phyloP scores from a whole-genome alignment of 2,888 invertebrate species.

The Amblyjoppa fuscipennis region DNA sequence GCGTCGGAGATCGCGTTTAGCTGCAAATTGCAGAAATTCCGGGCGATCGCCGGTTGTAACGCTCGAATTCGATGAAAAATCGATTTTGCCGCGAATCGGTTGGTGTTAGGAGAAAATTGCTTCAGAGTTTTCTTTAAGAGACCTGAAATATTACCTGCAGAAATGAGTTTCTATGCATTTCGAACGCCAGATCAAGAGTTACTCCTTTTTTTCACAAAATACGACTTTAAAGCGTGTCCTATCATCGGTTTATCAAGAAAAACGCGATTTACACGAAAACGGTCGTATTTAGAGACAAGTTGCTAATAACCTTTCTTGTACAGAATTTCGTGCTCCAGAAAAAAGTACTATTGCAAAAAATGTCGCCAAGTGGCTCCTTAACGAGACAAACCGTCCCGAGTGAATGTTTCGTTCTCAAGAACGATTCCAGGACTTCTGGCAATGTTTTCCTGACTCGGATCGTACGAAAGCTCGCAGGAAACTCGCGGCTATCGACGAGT shows the following conservation, averaged over 20 bases:
- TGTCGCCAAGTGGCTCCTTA: not conserved
- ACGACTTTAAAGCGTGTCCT: not conserved
- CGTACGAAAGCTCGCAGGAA: not conserved
- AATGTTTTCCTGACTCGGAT: not conserved
- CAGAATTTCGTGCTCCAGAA: not conserved
- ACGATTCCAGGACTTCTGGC: not conserved
- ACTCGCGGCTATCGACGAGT: not conserved
- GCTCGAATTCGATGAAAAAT: too few species aligned
- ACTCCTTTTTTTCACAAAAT: not conserved
- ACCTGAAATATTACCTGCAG: too few species aligned
- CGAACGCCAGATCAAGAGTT: too few species aligned
- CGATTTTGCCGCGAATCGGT: too few species aligned
- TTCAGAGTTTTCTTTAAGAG: too few species aligned
- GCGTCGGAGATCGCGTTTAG: not conserved
- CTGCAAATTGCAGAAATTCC: not conserved
- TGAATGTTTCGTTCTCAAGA: not conserved
- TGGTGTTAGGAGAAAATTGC: too few species aligned
- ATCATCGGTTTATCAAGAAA: not conserved
- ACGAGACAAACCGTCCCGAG: not conserved
- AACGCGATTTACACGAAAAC: not conserved
- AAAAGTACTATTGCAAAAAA: not conserved
- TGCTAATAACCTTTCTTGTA: not conserved
- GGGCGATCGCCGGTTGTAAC: not conserved
- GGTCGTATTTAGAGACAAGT: not conserved
- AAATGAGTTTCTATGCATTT: too few species aligned